Evolutionary conservation across 2,113 vertebrate species (phyloP), one percentile per base, ranked within the genome.

Genomic region (Chrysemys picta): DNA sequence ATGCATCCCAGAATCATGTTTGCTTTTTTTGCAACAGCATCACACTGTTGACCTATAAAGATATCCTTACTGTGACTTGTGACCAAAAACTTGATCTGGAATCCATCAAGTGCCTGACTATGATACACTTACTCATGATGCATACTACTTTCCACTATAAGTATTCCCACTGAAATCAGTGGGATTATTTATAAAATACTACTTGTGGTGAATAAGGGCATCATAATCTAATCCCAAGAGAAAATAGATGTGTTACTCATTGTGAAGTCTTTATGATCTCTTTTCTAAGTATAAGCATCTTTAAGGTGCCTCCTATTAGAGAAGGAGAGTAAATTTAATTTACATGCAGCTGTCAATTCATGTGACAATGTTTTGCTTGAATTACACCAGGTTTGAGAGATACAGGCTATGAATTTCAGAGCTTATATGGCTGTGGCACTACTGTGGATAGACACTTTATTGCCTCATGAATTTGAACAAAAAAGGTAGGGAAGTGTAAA

Each of bases 231-330:
- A 0, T 5, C 50, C 59, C 84, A 42, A 72, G 62, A 50, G 8
- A 42, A 38, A 53, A 6, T 0, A 79, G 47, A 24, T 21, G 1
- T 0, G 8, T 29, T 38, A 65, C 79, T 29, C 78, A 38, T 54
- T n/a, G 9, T 0, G 22, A 12, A 3, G 2, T 7, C 52, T 50
- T 31, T 0, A 0, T 0, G 0, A 75, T 50, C 25, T 75, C n/a
- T 52, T 25, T 42, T 82, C 50, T 31, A 69, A 49, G 2, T 10
- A 0, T 35, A 52, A 12, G 25, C 11, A 7, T 2, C n/a, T 14
- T 80, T 2, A 6, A 35, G 27, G 38, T 0, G 0, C 38, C 53
- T 38, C 59, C 35, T 52, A 14, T 50, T 81, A 47, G 3, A 14
- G 10, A 25, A 45, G 52, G 3, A 2, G 1, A 0, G 1, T 14